Evolutionary conservation across 2,888 invertebrate species (phyloP), one percentile per base, ranked within the genome.

Genomic region (Drosophila parthenogenetica): DNA sequence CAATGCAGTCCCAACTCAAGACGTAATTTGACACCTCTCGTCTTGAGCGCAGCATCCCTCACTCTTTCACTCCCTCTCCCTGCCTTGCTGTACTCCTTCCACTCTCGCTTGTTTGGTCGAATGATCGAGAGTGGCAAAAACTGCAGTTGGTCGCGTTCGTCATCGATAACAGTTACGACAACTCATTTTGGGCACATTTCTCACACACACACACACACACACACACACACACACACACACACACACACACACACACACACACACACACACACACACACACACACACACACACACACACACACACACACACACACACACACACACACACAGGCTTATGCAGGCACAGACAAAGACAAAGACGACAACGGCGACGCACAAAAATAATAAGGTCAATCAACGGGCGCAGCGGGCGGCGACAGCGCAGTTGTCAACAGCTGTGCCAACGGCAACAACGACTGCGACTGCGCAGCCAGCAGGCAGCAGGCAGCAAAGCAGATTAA

Each of bases 341-440:
- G 50, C 22, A 22, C 22, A 22, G 22, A 22, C 57, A 50, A 37
- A 63, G 67, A 45, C 42, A 2, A 25, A 42, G 22, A 39, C 35
- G n/a, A n/a, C 46, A 7, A 11, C 50, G 45, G 50, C 22, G 22
- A 17, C 48, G 67, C 84, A 87, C 76, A 87, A 87, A 90, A 91
- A 91, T 91, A 84, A 84, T 87, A 87, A 89, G 89, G 89, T 87
- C 89, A 89, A 87, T 87, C 89, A 89, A 85, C 88, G 82, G 65
- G 59, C 88, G 69, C 89, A 87, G 89, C 84, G 73, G 89, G 89
- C 81, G 87, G 79, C 73, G 83, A 68, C 88, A 65, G 63, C 50
- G 62, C 53, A 54, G 69, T 89, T 85, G 89, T 87, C 79, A 84
- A 87, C 89, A 85, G 79, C 84, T 85, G 86, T 79, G 73, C 88